Evolutionary conservation across 2,797 vertebrate genomes (phyloP).

Genomic region (Huso huso): DNA sequence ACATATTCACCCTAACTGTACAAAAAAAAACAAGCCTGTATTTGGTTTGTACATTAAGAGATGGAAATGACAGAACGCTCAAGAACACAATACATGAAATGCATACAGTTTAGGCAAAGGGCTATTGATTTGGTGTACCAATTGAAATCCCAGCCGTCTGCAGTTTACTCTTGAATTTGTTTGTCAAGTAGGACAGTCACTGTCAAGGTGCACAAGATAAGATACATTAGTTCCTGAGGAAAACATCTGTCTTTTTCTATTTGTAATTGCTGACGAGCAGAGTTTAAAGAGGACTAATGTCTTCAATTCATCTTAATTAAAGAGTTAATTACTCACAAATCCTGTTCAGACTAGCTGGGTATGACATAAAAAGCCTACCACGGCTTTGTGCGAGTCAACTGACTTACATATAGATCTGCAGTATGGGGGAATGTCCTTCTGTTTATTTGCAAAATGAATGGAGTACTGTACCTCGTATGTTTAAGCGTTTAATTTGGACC

Average conservation of each 20-base stretch:
- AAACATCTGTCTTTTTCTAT: conserved; percentile 56
- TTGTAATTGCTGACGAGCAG: conserved; percentile 63
- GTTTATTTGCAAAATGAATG: no score
- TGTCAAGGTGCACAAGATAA: conserved; percentile 54
- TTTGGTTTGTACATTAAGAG: conserved; percentile 2
- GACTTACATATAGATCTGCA: no score
- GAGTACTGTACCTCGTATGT: no score
- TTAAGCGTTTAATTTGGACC: no score
- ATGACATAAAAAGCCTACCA: neutral
- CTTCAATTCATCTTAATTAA: conserved; percentile 71
- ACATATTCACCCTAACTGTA: conserved; percentile 1
- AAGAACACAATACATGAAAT: conserved; percentile 28
- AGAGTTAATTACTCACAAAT: conserved; percentile 68
- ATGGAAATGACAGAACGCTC: neutral
- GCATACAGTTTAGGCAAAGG: conserved; percentile 28
- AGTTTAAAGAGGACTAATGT: conserved; percentile 67
- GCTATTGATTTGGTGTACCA: conserved; percentile 31
- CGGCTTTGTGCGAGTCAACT: neutral
- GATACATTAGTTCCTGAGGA: conserved; percentile 49
- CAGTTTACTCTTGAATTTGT: conserved; percentile 39
- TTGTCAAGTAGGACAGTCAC: conserved; percentile 42
- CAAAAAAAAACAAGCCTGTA: neutral
- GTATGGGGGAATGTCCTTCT: no score
- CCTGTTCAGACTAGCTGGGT: conserved; percentile 52
- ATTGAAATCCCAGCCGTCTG: conserved; percentile 30